Evolutionary conservation across 1,140 invertebrate species (phyloP).

Genomic region (Belonocnema kinseyi): DNA sequence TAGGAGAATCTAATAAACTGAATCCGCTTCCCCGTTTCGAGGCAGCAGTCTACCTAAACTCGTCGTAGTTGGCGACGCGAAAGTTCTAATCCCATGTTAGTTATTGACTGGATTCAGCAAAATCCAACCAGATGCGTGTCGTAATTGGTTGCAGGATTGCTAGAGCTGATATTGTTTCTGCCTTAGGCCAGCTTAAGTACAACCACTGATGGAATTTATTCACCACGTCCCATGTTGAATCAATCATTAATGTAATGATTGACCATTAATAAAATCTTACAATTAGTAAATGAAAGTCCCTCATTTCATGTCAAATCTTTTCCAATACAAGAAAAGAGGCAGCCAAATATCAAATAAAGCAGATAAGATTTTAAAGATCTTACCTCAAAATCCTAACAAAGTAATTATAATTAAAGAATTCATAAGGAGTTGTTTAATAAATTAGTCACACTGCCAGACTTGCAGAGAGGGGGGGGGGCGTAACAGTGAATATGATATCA

Average conservation of each 20-base stretch:
- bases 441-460: too few relatives aligned
- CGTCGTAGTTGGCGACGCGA: background rate
- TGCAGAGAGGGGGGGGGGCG: too few relatives aligned
- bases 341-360: too few relatives aligned
- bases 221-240: too few relatives aligned
- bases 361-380: too few relatives aligned
- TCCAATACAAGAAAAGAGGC: too few relatives aligned
- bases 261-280: background rate
- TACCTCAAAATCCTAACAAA: too few relatives aligned
- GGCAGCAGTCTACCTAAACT: conserved; percentile 12
- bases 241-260: background rate
- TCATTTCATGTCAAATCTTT: too few relatives aligned
- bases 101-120: conserved; percentile 25
- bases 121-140: conserved; percentile 24
- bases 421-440: too few relatives aligned
- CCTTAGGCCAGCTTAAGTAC: conserved; percentile 13
- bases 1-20: conserved; percentile 22
- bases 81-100: conserved; percentile 28
- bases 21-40: conserved; percentile 9
- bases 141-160: conserved; percentile 23
- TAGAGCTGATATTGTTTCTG: conserved; percentile 10
- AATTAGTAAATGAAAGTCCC: background rate
- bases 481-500: too few relatives aligned
- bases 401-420: too few relatives aligned
- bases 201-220: background rate